phyloP scores from a whole-genome alignment of 2,113 vertebrate species.

The Antennarius striatus region DNA sequence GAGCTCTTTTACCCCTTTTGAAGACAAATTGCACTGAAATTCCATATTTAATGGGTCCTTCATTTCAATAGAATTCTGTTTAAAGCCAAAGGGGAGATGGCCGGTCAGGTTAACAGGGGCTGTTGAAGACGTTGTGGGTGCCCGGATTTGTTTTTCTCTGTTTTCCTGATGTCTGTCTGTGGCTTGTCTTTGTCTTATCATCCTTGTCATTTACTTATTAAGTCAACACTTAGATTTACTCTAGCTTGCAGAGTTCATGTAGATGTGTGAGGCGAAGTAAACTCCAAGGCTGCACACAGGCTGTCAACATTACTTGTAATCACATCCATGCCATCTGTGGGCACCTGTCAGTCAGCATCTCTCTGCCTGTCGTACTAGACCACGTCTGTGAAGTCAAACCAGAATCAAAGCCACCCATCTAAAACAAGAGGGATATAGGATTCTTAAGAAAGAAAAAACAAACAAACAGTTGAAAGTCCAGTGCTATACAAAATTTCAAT shows the following conservation, averaged over 20 bases:
- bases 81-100: conserved; percentile 56
- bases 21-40: conserved; percentile 84
- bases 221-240: conserved; percentile 35
- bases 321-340: conserved; percentile 29
- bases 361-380: not conserved
- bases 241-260: conserved; percentile 28
- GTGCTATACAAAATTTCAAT: too few species aligned
- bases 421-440: not conserved
- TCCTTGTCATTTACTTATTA: conserved; percentile 46
- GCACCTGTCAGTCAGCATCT: conserved; percentile 18
- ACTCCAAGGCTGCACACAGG: conserved; percentile 12
- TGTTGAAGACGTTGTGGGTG: conserved; percentile 27
- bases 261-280: conserved; percentile 23
- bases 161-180: conserved; percentile 32
- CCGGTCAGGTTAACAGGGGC: conserved; percentile 29
- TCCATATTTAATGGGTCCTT: conserved; percentile 80
- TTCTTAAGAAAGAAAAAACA: too few species aligned
- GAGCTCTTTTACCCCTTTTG: conserved; percentile 84
- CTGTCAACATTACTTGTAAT: conserved; percentile 37
- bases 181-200: conserved; percentile 36
- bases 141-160: conserved; percentile 38
- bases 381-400: conserved; percentile 21
- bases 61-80: conserved; percentile 68
- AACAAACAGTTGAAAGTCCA: too few species aligned
- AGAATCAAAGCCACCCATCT: conserved; percentile 1